Conservation (phyloP, 1,140 invertebrate species). For the Ips typographus region DNA sequence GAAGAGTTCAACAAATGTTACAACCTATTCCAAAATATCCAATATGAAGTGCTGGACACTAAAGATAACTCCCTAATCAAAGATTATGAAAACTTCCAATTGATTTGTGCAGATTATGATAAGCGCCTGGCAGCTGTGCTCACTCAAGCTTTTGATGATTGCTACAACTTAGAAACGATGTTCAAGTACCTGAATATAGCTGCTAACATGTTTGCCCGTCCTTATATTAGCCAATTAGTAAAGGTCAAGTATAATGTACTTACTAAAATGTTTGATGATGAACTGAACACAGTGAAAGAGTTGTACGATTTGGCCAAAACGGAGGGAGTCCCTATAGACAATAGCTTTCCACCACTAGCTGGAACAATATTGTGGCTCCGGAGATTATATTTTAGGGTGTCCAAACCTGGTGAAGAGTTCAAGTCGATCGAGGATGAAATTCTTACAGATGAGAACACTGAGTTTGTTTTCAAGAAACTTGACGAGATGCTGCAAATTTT, state of each 20-base stretch:
- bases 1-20: constrained; percentile 74
- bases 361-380: constrained; percentile 71
- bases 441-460: constrained; percentile 44
- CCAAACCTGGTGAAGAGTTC: constrained; percentile 62
- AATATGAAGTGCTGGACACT: constrained; percentile 69
- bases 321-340: constrained; percentile 60
- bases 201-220: constrained; percentile 69
- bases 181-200: constrained; percentile 71
- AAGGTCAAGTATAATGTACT: constrained; percentile 61
- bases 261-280: constrained; percentile 61
- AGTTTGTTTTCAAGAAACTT: constrained; percentile 48
- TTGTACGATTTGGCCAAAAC: constrained; percentile 56
- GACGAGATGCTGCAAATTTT: constrained; percentile 51
- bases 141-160: constrained; percentile 74
- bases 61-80: constrained; percentile 65
- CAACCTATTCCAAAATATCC: constrained; percentile 67
- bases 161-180: constrained; percentile 66
- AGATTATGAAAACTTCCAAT: constrained; percentile 64
- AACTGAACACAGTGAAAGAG: constrained; percentile 66
- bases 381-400: constrained; percentile 65
- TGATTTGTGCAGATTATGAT: constrained; percentile 66
- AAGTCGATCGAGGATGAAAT: constrained; percentile 57
- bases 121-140: constrained; percentile 73
- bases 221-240: constrained; percentile 68
- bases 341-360: constrained; percentile 71